Evolutionary conservation across 1,140 invertebrate species (phyloP).

Genomic region (Drepana arcuata): DNA sequence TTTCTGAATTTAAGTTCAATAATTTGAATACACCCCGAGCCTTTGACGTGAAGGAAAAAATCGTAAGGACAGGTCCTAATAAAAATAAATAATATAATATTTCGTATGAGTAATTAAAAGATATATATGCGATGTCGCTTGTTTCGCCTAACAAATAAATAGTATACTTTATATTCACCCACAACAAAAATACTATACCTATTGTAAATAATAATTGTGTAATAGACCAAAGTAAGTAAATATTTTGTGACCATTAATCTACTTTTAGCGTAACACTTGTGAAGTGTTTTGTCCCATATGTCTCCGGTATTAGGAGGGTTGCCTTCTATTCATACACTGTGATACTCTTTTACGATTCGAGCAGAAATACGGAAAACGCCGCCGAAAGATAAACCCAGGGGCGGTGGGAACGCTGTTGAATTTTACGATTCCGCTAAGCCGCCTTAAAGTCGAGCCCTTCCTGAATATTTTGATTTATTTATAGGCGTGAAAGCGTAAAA

Average conservation of each 20-base stretch:
- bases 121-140: too few species aligned
- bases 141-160: too few species aligned
- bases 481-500: conserved; percentile 62
- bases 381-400: conserved; percentile 56
- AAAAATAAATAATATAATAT: too few species aligned
- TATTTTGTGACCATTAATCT: conserved; percentile 40
- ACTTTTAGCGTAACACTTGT: conserved; percentile 41
- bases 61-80: too few species aligned
- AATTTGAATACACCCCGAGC: too few species aligned
- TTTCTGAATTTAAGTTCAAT: too few species aligned
- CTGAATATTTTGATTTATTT: conserved; percentile 72
- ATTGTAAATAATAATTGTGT: too few species aligned
- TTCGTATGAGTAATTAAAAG: too few species aligned
- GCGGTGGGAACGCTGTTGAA: conserved; percentile 61
- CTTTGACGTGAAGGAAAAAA: too few species aligned
- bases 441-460: conserved; percentile 67
- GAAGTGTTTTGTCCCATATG: conserved; percentile 44
- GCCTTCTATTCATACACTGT: conserved; percentile 54
- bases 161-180: too few species aligned
- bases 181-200: too few species aligned
- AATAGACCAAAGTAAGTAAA: too few species aligned
- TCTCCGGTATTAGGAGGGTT: conserved; percentile 43
- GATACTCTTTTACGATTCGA: conserved; percentile 61
- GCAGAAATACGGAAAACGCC: conserved; percentile 51
- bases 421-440: conserved; percentile 70